These are phyloP conservation scores for Danio choprae DNA, from an alignment of 2,797 vertebrate genomes.

Conservation along the genomic window DNA sequence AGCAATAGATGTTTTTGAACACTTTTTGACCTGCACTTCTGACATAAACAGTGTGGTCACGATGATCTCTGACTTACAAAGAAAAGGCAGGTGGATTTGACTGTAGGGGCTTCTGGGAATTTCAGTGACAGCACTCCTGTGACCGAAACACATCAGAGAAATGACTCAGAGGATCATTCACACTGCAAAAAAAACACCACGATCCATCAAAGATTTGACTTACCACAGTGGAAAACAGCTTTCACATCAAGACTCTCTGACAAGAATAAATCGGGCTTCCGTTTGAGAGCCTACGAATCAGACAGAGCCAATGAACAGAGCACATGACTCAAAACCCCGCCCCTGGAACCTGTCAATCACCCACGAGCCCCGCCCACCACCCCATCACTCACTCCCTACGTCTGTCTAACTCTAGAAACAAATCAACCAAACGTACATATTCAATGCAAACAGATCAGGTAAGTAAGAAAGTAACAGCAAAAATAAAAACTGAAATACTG, in stretches of 20 bases:
- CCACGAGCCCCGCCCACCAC: slow-evolving; percentile 59
- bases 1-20: no score
- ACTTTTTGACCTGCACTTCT: no score
- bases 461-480: slow-evolving; percentile 79
- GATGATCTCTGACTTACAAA: slow-evolving; percentile 86
- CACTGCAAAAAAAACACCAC: neutral
- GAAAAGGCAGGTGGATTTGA: slow-evolving; percentile 95
- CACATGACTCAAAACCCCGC: slow-evolving; percentile 62
- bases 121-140: slow-evolving; percentile 95
- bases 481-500: slow-evolving; percentile 75
- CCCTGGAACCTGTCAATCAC: slow-evolving; percentile 63
- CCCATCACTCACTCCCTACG: slow-evolving; percentile 65
- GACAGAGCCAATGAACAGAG: slow-evolving; percentile 78
- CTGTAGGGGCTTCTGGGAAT: slow-evolving; percentile 96
- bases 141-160: neutral
- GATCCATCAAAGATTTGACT: slow-evolving; percentile 71
- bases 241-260: slow-evolving; percentile 96
- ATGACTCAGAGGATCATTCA: neutral
- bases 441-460: slow-evolving; percentile 80
- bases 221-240: slow-evolving; percentile 98
- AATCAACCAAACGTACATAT: slow-evolving; percentile 76
- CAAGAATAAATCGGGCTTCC: slow-evolving; percentile 97
- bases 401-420: slow-evolving; percentile 46
- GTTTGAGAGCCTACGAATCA: slow-evolving; percentile 96
- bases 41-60: neutral